These are phyloP conservation scores for Camelus dromedarius DNA, from an alignment of 2,113 vertebrate genomes.

Conservation along the genomic window DNA sequence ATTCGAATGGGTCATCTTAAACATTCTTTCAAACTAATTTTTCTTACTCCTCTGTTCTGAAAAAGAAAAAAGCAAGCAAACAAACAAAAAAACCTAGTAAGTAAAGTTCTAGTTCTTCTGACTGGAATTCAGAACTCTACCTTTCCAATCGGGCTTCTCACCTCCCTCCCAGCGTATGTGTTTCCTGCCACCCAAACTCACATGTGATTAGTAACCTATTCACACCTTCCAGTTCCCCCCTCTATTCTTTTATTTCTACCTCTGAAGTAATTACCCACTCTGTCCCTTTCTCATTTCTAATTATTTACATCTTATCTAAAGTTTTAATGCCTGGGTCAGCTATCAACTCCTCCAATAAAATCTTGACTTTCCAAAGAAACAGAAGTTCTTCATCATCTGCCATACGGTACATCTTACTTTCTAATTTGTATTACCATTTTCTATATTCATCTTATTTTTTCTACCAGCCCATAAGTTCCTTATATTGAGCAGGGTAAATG, in stretches of 20 bases:
- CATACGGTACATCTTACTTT: not conserved
- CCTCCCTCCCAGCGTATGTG: not conserved
- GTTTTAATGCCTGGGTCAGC: not conserved
- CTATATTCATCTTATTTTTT: not conserved
- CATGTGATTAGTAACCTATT: not conserved
- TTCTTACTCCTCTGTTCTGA: not conserved
- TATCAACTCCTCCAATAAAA: not conserved
- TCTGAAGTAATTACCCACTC: not conserved
- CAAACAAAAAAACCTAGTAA: not conserved
- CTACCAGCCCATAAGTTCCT: not conserved
- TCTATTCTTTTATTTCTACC: not conserved
- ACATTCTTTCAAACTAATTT: not conserved
- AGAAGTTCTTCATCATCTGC: not conserved
- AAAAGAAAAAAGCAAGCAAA: not conserved
- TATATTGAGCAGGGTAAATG: not conserved
- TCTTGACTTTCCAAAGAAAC: not conserved
- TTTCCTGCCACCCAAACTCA: not conserved
- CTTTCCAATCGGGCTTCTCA: not conserved
- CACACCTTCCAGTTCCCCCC: not conserved
- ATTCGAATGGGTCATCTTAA: not conserved
- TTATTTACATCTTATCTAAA: not conserved
- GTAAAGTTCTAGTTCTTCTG: not conserved
- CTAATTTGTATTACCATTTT: not conserved
- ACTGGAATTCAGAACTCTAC: not conserved
- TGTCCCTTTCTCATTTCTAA: not conserved